Base-by-base conservation (phyloP, 92 coral and sea anemone genomes). In the Virgularia gustaviana region DNA sequence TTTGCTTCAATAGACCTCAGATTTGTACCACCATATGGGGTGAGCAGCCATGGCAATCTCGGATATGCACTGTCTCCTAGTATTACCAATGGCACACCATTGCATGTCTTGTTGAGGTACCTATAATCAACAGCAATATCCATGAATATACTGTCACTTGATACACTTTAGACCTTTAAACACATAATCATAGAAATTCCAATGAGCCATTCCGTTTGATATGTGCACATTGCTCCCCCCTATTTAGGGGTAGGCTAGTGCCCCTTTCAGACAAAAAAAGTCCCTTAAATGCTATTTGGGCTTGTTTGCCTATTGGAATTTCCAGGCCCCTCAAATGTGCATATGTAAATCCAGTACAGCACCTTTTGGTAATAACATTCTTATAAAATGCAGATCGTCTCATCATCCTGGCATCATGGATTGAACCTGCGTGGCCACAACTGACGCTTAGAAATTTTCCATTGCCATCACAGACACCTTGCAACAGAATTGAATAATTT, bases 381-480 rank as follows among this genome's bases (percentile, higher is more conserved):
- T 30, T 57, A 37, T 57, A 57, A 57, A 57, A 57, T 15, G 36
- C 31, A 25, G 67, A 61, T 13, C 45, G 32, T 61, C 67, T 34
- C 67, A 61, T 20, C 43, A 61, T 61, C 20, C 67, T 2, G 13
- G 67, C 25, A 61, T 61, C 67, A 61, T 61, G 67, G 31, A 35
- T 61, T 1, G 67, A 61, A 33, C 67, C 45, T 13, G 67, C 43
- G 28, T 61, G 67, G 22, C 67, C 67, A 36, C 67, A 61, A 37
- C 85, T 80, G 6, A 80, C 38, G 31, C 84, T 79, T 37, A 63
- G 22, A 35, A 79, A 79, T 37, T 72, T 79, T 13, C 79, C 79
- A 18, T 49, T 36, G 25, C 85, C 80, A 63, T 80, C 85, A 57
- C 85, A 80, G 22, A 61, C 44, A 8, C 67, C 67, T n/a, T 61